Evolutionary conservation across 30 jellyfish, hydroid and myxozoan genomes (phyloP), one percentile per base, ranked within the genome.

Genomic region (Nemopilema nomurai): DNA sequence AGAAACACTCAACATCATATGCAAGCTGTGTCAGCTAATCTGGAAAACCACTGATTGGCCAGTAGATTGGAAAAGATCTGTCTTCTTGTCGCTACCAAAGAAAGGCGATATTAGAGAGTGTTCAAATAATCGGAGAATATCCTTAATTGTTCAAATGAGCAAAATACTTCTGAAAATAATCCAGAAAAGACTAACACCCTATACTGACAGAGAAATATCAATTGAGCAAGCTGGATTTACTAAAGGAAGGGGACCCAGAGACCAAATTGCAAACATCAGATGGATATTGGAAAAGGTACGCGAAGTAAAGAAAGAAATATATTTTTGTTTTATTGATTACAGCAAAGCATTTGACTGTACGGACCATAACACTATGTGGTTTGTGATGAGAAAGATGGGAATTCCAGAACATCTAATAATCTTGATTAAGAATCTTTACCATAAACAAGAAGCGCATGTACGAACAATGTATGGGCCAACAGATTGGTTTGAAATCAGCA

Each of bases 1-100:
- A 74, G 85, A 74, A 74, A 51, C 33, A 74, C 28, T 74, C 73
- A 51, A 74, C 24, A 51, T 74, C 83, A 41, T 41, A 41, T 62
- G 50, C 79, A 77, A n/a, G 79, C 81, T 77, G 53, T 77, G 62
- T 51, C 20, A 33, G 9, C 68, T 25, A 52, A 66, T 81, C 71
- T 81, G 90, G 90, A 50, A 0, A 81, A 81, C 85, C 19, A 69
- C 75, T 0, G 74, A 81, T 67, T 82, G 89, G 89, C 80, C 89
- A 13, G 27, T 1, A 13, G 89, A 79, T 21, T 79, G 91, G 91
- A 67, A 67, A 67, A 17, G 64, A 7, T 25, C 67, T 7, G 65
- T 82, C 24, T 67, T 29, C 63, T 1, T 82, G 50, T 26, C 76
- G 0, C 76, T 67, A 0, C 91, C 83, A 17, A 67, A 67, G 76